Conservation (phyloP, 1,140 invertebrate species). For the Lordiphosa stackelbergi region DNA sequence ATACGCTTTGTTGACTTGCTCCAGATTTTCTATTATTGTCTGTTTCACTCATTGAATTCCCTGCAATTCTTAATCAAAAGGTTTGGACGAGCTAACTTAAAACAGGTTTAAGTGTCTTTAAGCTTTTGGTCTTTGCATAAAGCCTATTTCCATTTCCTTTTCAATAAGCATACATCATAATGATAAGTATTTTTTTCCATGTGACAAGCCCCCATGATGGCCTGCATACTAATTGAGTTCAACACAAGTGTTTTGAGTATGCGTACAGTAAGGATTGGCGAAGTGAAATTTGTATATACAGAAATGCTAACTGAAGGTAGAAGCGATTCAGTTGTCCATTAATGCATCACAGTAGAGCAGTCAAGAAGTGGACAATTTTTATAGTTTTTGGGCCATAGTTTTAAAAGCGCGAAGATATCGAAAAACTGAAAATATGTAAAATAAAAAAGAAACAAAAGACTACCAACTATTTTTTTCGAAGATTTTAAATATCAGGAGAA, state of each 20-base stretch:
- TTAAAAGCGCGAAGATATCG: too few relatives aligned
- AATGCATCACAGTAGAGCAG: too few relatives aligned
- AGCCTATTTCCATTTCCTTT: constrained; percentile 65
- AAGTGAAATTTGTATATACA: constrained; percentile 4
- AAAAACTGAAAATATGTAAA: too few relatives aligned
- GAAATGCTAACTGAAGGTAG: too few relatives aligned
- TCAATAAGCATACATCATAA: constrained; percentile 44
- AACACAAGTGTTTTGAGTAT: constrained; percentile 24
- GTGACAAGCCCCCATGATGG: constrained; percentile 10
- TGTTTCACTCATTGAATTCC: background rate
- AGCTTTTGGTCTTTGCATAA: constrained; percentile 23
- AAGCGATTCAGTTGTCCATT: too few relatives aligned
- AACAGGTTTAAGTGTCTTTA: constrained; percentile 23
- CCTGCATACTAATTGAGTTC: constrained; percentile 55
- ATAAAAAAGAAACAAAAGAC: too few relatives aligned
- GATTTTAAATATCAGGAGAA: too few relatives aligned
- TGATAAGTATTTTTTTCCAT: constrained; percentile 8
- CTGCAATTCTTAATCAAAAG: constrained; percentile 1
- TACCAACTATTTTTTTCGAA: too few relatives aligned
- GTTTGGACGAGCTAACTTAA: constrained; percentile 9
- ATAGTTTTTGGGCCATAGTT: too few relatives aligned
- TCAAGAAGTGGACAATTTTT: too few relatives aligned
- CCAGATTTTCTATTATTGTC: background rate
- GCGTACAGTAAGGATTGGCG: constrained; percentile 23
- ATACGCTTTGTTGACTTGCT: constrained; percentile 31